Conservation (phyloP, 2,797 vertebrate genomes). For the Denticeps clupeoides region DNA sequence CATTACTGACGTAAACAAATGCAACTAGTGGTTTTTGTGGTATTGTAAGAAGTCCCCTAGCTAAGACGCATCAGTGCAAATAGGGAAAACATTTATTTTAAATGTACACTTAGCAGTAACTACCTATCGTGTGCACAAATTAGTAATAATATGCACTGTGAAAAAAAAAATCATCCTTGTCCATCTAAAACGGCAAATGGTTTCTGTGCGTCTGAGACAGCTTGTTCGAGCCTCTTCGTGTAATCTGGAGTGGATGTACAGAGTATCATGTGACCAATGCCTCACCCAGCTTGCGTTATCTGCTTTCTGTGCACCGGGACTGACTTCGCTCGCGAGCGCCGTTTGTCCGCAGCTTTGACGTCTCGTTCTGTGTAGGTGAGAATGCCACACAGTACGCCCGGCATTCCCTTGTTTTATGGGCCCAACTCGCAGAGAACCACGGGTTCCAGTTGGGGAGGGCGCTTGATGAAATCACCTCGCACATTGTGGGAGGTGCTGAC, state of each 20-base stretch:
- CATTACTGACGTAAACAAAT: not conserved
- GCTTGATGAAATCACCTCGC: conserved; percentile 49
- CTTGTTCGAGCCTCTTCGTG: too few relatives aligned
- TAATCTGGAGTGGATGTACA: too few relatives aligned
- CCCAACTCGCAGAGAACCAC: conserved; percentile 26
- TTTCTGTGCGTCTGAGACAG: too few relatives aligned
- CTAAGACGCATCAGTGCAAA: not conserved
- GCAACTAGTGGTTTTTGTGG: not conserved
- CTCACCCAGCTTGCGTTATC: not conserved
- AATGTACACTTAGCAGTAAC: too few relatives aligned
- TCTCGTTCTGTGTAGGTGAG: conserved; percentile 17
- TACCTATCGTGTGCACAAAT: too few relatives aligned
- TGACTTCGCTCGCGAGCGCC: conserved; percentile 1
- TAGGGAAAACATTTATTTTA: too few relatives aligned
- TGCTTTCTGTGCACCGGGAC: not conserved
- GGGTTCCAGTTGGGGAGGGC: conserved; percentile 26
- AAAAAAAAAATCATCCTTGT: too few relatives aligned
- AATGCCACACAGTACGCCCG: conserved; percentile 20
- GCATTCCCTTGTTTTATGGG: conserved; percentile 30
- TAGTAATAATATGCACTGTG: too few relatives aligned
- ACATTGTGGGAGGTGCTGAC: conserved; percentile 46
- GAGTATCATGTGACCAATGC: too few relatives aligned
- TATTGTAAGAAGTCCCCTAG: not conserved
- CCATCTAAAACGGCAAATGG: too few relatives aligned
- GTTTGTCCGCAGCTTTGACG: conserved; percentile 3